Conservation (phyloP, 2,888 invertebrate genomes). For the Mythimna ferrago region DNA sequence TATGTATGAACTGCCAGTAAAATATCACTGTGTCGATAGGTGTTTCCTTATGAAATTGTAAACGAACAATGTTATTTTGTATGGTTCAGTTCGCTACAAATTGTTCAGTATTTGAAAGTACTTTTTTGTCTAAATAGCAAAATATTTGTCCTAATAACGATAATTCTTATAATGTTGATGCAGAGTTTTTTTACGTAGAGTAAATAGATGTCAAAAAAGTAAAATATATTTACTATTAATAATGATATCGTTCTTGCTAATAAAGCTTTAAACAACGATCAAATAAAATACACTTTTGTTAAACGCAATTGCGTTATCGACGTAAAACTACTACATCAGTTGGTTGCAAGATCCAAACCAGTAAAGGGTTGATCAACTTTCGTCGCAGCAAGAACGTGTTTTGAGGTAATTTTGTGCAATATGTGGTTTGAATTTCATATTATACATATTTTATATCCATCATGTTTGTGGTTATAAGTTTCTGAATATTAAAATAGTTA, state of each 20-base stretch:
- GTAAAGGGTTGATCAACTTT: conserved; percentile 57
- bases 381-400: conserved; percentile 57
- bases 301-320: background rate
- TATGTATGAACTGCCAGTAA: conserved; percentile 43
- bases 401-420: conserved; percentile 56
- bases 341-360: conserved; percentile 49
- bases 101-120: background rate
- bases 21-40: conserved; percentile 36
- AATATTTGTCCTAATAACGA: background rate
- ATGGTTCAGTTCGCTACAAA: conserved; percentile 11
- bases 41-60: conserved; percentile 25
- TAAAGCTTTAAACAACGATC: background rate
- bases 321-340: conserved; percentile 20
- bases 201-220: background rate
- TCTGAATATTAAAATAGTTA: conserved; percentile 31
- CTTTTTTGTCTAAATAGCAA: background rate
- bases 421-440: conserved; percentile 56
- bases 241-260: background rate
- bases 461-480: conserved; percentile 23
- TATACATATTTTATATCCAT: conserved; percentile 30
- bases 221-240: background rate
- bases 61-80: background rate
- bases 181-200: background rate
- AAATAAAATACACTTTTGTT: conserved; percentile 12
- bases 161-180: background rate